phyloP scores from a whole-genome alignment of 2,888 invertebrate species.

The Caenorhabditis sp. region DNA sequence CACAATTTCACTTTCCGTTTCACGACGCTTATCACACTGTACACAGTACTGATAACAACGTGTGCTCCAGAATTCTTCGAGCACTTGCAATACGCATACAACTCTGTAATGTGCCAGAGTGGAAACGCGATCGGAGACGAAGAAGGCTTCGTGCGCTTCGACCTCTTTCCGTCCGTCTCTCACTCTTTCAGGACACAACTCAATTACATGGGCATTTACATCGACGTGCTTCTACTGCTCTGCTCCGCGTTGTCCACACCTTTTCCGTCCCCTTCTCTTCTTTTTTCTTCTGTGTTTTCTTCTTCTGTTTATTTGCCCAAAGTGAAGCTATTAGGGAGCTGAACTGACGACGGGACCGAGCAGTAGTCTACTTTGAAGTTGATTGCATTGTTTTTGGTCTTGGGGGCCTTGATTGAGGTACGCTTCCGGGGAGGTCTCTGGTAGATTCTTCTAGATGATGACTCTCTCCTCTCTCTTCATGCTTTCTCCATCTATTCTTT shows the following conservation, averaged over 20 bases:
- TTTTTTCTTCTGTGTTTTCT: conserved; percentile 17
- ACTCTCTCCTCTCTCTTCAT: conserved; percentile 1
- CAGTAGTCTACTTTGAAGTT: conserved; percentile 17
- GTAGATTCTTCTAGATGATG: no score
- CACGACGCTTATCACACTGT: conserved; percentile 20
- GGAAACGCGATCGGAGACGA: not conserved
- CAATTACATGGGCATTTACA: conserved; percentile 51
- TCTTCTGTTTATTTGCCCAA: conserved; percentile 39
- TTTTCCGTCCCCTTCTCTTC: conserved; percentile 22
- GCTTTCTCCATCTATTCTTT: conserved; percentile 7
- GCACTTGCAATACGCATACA: conserved; percentile 44
- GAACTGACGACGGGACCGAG: not conserved
- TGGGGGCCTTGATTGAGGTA: conserved; percentile 23
- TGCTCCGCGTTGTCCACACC: no score
- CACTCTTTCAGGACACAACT: conserved; percentile 49
- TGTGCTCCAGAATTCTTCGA: conserved; percentile 41
- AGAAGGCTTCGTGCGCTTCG: conserved; percentile 13
- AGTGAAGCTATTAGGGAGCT: conserved; percentile 39
- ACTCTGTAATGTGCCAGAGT: not conserved
- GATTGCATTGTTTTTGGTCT: conserved; percentile 12
- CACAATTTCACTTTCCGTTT: conserved; percentile 56
- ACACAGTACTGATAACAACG: conserved; percentile 34
- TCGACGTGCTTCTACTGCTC: conserved; percentile 12
- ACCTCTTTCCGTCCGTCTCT: no score
- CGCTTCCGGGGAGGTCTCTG: no score